Evolutionary conservation across 2,113 vertebrate genomes (phyloP).

Genomic region (Bufo bufo): DNA sequence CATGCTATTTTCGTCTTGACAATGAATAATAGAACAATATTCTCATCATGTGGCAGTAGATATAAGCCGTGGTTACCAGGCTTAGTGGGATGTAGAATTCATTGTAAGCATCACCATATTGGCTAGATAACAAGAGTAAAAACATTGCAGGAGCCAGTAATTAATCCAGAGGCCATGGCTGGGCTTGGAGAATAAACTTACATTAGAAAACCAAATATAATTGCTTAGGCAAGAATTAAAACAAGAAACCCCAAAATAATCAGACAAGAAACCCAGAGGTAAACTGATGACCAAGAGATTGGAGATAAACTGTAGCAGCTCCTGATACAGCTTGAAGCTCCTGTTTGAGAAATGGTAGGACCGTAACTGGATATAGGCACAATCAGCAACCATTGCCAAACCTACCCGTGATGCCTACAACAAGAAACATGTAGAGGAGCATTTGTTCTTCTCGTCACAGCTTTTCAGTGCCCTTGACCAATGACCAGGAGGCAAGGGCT

Average conservation of each 20-base stretch:
- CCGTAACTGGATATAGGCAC: background rate
- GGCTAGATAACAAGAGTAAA: background rate
- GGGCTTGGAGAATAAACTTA: background rate
- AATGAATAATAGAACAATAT: conserved; percentile 39
- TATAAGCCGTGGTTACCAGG: background rate
- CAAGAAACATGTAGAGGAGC: too few species aligned
- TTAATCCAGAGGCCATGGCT: background rate
- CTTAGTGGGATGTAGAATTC: background rate
- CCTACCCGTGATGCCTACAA: background rate
- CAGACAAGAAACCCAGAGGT: too few species aligned
- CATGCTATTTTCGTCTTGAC: conserved; percentile 22
- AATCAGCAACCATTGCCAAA: background rate
- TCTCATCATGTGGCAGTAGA: conserved; percentile 19
- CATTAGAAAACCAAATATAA: background rate
- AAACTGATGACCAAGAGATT: background rate
- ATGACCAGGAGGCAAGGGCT: background rate
- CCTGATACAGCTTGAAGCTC: too few species aligned
- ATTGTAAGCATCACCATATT: background rate
- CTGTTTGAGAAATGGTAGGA: background rate
- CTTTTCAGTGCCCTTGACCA: too few species aligned
- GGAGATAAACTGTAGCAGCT: background rate
- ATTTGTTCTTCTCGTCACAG: background rate
- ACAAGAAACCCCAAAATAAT: background rate
- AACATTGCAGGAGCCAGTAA: background rate
- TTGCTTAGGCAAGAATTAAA: background rate